phyloP scores from a whole-genome alignment of 1,140 invertebrate species.

The Heliothis virescens region DNA sequence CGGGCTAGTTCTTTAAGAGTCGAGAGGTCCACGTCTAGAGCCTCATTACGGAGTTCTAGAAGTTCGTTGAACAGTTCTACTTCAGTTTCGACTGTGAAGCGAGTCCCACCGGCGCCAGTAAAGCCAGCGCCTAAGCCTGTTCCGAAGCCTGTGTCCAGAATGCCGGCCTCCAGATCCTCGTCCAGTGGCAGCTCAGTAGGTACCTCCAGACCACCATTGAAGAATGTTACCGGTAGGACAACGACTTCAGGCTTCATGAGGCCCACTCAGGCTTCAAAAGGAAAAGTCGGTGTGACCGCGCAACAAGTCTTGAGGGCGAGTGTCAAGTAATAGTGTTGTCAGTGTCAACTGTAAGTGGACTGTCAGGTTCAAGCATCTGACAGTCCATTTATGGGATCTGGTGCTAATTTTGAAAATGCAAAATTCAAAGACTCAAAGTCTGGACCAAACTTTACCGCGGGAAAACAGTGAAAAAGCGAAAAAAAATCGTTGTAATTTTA shows the following conservation, averaged over 20 bases:
- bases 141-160: constrained; percentile 78
- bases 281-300: constrained; percentile 65
- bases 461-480: constrained; percentile 36
- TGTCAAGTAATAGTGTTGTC: constrained; percentile 64
- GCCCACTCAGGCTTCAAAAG: constrained; percentile 86
- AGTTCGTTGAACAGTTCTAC: constrained; percentile 93
- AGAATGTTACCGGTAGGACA: constrained; percentile 64
- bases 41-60: constrained; percentile 92
- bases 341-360: constrained; percentile 8
- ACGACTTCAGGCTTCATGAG: constrained; percentile 87
- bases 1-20: constrained; percentile 76
- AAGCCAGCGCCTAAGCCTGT: constrained; percentile 75
- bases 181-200: constrained; percentile 91
- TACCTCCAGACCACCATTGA: constrained; percentile 77
- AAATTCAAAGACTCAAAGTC: constrained; percentile 24
- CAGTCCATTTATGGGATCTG: constrained; percentile 19
- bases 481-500: constrained; percentile 24
- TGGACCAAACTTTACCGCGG: constrained; percentile 31
- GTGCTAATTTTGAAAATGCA: constrained; percentile 33
- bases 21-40: constrained; percentile 85
- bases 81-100: constrained; percentile 92
- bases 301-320: constrained; percentile 65
- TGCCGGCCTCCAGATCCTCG: constrained; percentile 90
- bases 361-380: constrained; percentile 45
- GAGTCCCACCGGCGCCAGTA: constrained; percentile 83